These are phyloP conservation scores for Serilophus lunatus DNA, from an alignment of 2,113 vertebrate genomes.

Conservation along the genomic window DNA sequence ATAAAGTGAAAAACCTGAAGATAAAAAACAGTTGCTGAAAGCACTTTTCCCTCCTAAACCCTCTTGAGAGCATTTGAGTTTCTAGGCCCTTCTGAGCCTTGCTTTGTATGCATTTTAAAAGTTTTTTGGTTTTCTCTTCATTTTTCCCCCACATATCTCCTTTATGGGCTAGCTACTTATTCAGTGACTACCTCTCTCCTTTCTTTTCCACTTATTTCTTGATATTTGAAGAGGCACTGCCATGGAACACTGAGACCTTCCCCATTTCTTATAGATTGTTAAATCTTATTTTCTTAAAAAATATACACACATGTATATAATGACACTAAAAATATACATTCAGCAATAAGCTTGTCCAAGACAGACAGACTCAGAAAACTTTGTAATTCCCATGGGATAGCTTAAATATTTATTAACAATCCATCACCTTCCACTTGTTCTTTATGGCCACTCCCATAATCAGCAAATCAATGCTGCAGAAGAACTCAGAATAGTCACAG, in stretches of 20 bases:
- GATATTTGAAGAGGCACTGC: not conserved
- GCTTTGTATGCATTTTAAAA: constrained; percentile 18
- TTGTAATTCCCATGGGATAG: not conserved
- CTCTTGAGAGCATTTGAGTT: constrained; percentile 25
- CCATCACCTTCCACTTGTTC: not conserved
- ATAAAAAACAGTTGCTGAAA: constrained; percentile 44
- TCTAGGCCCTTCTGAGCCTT: not conserved
- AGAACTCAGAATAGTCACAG: not conserved
- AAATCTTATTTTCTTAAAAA: not conserved
- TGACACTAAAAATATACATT: not conserved
- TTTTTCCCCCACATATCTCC: not conserved
- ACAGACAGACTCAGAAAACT: not conserved
- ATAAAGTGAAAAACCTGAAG: constrained; percentile 16
- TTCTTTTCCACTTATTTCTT: not conserved
- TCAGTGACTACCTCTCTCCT: not conserved
- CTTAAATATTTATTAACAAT: not conserved
- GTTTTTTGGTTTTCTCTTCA: not conserved
- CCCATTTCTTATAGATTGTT: not conserved
- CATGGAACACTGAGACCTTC: not conserved
- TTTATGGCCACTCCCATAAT: not conserved
- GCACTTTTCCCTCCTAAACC: not conserved
- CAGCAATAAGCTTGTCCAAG: not conserved
- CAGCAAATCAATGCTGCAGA: not conserved
- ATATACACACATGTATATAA: not conserved
- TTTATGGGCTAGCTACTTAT: not conserved